Evolutionary conservation across 2,888 invertebrate species (phyloP).

Genomic region (Tinea trinotella): DNA sequence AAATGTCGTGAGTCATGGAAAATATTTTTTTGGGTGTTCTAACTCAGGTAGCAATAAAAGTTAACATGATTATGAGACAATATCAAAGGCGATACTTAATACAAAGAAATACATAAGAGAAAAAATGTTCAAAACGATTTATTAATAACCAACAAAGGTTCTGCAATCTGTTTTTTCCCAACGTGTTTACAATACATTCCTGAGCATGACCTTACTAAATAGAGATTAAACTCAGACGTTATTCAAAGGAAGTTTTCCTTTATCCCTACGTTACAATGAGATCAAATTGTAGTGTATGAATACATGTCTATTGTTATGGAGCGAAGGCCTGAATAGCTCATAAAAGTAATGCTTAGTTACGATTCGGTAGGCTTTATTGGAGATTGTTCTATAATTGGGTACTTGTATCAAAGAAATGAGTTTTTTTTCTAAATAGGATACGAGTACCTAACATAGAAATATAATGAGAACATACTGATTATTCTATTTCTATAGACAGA

Average conservation of each 20-base stretch:
- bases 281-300: constrained; percentile 6
- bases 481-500: too few relatives aligned
- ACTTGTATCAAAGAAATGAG: background rate
- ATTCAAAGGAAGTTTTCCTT: background rate
- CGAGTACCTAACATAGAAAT: background rate
- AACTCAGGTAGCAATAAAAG: too few relatives aligned
- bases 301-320: background rate
- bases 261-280: constrained; percentile 1
- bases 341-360: constrained; percentile 13
- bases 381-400: background rate
- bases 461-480: too few relatives aligned
- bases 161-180: too few relatives aligned
- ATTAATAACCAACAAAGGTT: too few relatives aligned
- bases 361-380: constrained; percentile 7
- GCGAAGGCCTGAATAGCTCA: background rate
- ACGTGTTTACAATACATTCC: background rate
- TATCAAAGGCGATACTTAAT: too few relatives aligned
- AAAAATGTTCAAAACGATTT: too few relatives aligned
- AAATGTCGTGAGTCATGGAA: too few relatives aligned
- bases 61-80: too few relatives aligned
- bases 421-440: background rate
- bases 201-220: background rate
- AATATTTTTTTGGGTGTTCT: too few relatives aligned
- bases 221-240: background rate
- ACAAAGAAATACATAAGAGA: too few relatives aligned